A percentile compares a stretch with the other conserved stretches of the same genome.
Evolutionary conservation across 2,113 vertebrate species (phyloP).

Genomic region (Pteronura brasiliensis): DNA sequence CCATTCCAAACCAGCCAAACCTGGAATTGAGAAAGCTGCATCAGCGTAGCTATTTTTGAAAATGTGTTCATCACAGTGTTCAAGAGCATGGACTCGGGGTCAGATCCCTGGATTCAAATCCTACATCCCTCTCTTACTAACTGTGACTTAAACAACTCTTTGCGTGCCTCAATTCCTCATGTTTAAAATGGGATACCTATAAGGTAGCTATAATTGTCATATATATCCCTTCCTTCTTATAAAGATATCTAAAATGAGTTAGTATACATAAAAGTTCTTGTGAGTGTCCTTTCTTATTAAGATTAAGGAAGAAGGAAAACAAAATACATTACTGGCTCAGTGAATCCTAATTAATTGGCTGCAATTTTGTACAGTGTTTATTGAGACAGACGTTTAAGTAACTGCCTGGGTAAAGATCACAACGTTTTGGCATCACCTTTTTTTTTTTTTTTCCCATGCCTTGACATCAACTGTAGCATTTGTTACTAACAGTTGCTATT

Average conservation of each 20-base stretch:
- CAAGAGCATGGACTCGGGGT: neutral
- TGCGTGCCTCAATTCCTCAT: neutral
- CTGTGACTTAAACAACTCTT: neutral
- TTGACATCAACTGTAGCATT: neutral
- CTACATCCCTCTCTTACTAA: neutral
- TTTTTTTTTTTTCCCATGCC: neutral
- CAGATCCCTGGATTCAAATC: neutral
- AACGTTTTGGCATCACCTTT: neutral
- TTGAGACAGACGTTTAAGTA: neutral
- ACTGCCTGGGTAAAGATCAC: neutral
- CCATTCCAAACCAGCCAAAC: constrained; percentile 94
- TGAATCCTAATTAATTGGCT: neutral
- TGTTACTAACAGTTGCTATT: neutral
- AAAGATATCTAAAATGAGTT: neutral
- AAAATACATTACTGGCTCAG: neutral
- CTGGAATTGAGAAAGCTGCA: constrained; percentile 77
- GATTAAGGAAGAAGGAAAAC: neutral
- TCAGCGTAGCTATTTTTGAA: neutral
- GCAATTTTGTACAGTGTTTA: neutral
- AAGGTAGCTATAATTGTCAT: neutral
- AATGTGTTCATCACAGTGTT: neutral
- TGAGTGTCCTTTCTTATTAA: neutral
- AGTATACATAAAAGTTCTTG: neutral
- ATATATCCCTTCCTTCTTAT: neutral
- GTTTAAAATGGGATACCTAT: neutral